Percentiles rank a stretch among this genome's conserved stretches.
These are phyloP conservation scores for Halocynthia aurantium DNA, from an alignment of 23 tunicate species.

Conservation along the genomic window DNA sequence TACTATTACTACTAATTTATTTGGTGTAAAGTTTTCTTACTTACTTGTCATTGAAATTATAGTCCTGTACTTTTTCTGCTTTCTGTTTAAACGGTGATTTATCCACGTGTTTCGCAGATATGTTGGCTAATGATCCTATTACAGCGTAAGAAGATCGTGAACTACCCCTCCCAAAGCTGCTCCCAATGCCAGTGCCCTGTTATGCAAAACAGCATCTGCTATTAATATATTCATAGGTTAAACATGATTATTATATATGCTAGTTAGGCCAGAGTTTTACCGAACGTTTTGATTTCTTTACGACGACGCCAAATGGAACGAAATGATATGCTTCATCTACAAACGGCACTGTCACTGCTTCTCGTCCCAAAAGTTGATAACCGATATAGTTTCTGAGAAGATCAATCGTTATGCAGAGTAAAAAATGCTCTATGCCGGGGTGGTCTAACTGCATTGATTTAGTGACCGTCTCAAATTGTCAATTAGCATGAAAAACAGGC, in stretches of 20 bases:
- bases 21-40: not conserved
- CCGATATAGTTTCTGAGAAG: conserved; percentile 54
- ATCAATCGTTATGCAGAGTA: not conserved
- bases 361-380: conserved; percentile 74
- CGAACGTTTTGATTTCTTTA: conserved; percentile 40
- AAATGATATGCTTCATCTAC: conserved; percentile 87
- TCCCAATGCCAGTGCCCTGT: conserved; percentile 3
- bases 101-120: conserved; percentile 64
- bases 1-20: not conserved
- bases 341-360: conserved; percentile 73
- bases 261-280: conserved; percentile 28
- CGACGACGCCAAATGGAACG: conserved; percentile 84
- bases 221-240: no score
- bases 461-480: no score
- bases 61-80: conserved; percentile 61
- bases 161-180: not conserved
- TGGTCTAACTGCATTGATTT: no score
- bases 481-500: no score
- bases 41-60: conserved; percentile 59
- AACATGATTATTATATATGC: not conserved
- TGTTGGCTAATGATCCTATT: conserved; percentile 61
- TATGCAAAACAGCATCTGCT: no score
- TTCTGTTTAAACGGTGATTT: conserved; percentile 53
- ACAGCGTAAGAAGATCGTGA: conserved; percentile 43
- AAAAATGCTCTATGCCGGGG: not conserved